Evolutionary conservation across 2,797 vertebrate species (phyloP).

Genomic region (Pogonophryne albipinna): DNA sequence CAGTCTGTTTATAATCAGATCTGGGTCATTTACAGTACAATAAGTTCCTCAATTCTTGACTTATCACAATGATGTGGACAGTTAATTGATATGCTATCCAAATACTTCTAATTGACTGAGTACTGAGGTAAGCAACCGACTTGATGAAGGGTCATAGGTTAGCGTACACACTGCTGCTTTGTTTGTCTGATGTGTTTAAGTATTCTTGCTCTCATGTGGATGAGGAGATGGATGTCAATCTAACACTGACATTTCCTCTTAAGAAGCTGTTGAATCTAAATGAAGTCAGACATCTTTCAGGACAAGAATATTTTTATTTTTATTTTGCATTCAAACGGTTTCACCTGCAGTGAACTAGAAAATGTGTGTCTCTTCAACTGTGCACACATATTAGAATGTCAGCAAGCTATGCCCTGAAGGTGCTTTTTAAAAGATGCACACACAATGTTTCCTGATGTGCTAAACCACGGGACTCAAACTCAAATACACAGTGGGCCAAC

Average conservation of each 20-base stretch:
- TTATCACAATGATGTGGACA: not conserved
- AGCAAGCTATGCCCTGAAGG: not conserved
- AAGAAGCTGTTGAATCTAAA: conserved; percentile 3
- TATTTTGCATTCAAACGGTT: not conserved
- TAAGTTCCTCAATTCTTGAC: not conserved
- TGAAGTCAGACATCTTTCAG: not conserved
- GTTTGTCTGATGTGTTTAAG: not conserved
- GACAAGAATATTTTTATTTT: conserved; percentile 14
- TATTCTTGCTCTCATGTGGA: not conserved
- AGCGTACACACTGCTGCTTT: not conserved
- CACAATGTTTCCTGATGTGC: not conserved
- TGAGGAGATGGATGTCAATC: not conserved
- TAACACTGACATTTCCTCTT: not conserved
- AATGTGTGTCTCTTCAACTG: no score
- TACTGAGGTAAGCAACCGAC: not conserved
- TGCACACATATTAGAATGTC: no score
- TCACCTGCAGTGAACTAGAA: no score
- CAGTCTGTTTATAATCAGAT: not conserved
- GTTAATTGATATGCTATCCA: not conserved
- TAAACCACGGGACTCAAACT: not conserved
- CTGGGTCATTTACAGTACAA: not conserved
- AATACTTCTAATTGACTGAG: not conserved
- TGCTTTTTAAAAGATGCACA: not conserved
- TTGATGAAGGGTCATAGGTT: not conserved
- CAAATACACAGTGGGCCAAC: no score